Evolutionary conservation across 2,797 vertebrate species (phyloP).

Genomic region (Micrastur ruficollis): DNA sequence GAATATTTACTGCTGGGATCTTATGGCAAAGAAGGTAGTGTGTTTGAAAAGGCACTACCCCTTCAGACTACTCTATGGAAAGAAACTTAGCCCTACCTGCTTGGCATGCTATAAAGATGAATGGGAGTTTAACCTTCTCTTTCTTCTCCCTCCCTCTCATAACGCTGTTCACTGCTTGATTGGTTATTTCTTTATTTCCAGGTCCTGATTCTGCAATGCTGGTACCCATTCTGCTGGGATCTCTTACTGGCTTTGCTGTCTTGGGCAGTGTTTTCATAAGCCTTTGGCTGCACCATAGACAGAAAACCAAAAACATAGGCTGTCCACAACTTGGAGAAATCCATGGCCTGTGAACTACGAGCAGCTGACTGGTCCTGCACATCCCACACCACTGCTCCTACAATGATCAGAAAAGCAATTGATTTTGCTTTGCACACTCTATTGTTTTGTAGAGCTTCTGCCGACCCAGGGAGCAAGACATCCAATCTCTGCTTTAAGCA

Average conservation of each 20-base stretch:
- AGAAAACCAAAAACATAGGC: neutral
- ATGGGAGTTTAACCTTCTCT: neutral
- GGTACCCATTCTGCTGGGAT: slow-evolving; percentile 22
- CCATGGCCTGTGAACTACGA: neutral
- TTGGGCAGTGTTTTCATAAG: neutral
- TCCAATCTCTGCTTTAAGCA: neutral
- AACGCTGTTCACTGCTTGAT: neutral
- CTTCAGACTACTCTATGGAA: neutral
- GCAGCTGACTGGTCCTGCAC: neutral
- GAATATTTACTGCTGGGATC: neutral
- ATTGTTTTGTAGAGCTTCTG: slow-evolving; percentile 18
- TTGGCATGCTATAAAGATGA: neutral
- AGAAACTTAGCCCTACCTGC: neutral
- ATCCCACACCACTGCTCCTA: neutral
- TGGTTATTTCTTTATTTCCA: neutral
- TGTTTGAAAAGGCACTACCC: neutral
- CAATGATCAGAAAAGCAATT: neutral
- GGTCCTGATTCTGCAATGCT: neutral
- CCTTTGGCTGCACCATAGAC: slow-evolving; percentile 25
- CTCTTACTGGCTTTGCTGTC: neutral
- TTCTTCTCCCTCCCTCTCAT: neutral
- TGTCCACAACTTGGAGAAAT: neutral
- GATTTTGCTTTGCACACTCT: neutral
- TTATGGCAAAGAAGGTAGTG: neutral
- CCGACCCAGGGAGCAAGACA: neutral